Evolutionary conservation across 1,140 invertebrate genomes (phyloP).

Genomic region (Papilio xuthus): DNA sequence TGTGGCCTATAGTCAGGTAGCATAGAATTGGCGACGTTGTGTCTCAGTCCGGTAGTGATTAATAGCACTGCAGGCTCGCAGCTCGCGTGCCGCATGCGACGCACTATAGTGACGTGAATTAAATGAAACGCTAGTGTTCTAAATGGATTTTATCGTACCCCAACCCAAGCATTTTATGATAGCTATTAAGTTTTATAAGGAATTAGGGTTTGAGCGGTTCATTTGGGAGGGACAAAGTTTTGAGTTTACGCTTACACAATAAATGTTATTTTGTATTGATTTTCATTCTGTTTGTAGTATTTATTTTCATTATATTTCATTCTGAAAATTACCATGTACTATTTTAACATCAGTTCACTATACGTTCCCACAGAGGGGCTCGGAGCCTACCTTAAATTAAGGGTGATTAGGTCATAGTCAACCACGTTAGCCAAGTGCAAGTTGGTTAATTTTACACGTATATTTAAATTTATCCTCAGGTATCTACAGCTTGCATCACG

Average conservation of each 20-base stretch:
- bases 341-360: no score
- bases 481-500: no score
- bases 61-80: constrained; percentile 1
- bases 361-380: no score
- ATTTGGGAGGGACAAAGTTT: not conserved
- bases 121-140: not conserved
- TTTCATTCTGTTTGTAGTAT: not conserved
- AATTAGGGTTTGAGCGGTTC: not conserved
- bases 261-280: not conserved
- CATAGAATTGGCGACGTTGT: not conserved
- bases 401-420: no score
- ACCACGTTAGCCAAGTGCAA: no score
- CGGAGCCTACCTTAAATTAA: no score
- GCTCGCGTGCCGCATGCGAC: constrained; percentile 25
- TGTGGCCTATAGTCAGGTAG: constrained; percentile 6
- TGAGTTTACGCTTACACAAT: not conserved
- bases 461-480: no score
- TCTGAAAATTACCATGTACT: no score
- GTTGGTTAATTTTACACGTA: no score
- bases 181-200: constrained; percentile 5
- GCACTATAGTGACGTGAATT: constrained; percentile 2
- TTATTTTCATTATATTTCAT: no score
- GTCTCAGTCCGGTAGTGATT: constrained; percentile 19
- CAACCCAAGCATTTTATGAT: not conserved
- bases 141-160: constrained; percentile 19